Evolutionary conservation across 2,797 vertebrate genomes (phyloP), one percentile per base, ranked within the genome.

Genomic region (Aythya fuligula): DNA sequence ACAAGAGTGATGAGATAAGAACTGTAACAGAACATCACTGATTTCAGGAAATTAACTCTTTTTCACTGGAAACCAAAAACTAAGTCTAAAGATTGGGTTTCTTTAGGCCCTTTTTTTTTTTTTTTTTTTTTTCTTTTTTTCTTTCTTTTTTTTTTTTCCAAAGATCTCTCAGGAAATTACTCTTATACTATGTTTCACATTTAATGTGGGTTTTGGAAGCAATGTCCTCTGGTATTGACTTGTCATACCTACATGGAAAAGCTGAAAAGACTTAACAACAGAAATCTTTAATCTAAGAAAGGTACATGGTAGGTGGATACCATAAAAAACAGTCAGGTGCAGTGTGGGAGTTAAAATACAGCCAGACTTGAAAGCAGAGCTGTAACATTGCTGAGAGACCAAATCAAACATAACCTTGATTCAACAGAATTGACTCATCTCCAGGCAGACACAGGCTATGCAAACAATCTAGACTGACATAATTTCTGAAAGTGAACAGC

Each of bases 311-410:
- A 65, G 85, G 77, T 80, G 75, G 61, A 58, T 89, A 45, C 27
- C 64, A 65, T 61, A 87, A 83, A 85, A 95, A 80, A 34, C 27
- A 83, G 24, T 43, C 58, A 85, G n/a, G 57, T 85, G 47, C 15
- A 69, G 58, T 69, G 86, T 90, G 78, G 93, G 91, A 95, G 92
- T 89, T 93, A 86, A 94, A 85, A 88, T 43, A 89, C 25, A 72
- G 75, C 69, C 54, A 92, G 56, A 90, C 20, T 12, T 82, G 60
- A 87, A 87, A 94, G 82, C 16, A 67, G 60, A 91, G 24, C 47
- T 73, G 18, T 56, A 64, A 24, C 36, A 47, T 14, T 80, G 11
- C 36, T 39, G 69, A 83, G 72, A 95, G 93, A 3, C 74, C 69
- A 90, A 94, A 30, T 38, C 65, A 74, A 79, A 36, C 32, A 51